These are phyloP conservation scores for Sebastes diploproa DNA, from an alignment of 2,797 vertebrate genomes.

Conservation along the genomic window DNA sequence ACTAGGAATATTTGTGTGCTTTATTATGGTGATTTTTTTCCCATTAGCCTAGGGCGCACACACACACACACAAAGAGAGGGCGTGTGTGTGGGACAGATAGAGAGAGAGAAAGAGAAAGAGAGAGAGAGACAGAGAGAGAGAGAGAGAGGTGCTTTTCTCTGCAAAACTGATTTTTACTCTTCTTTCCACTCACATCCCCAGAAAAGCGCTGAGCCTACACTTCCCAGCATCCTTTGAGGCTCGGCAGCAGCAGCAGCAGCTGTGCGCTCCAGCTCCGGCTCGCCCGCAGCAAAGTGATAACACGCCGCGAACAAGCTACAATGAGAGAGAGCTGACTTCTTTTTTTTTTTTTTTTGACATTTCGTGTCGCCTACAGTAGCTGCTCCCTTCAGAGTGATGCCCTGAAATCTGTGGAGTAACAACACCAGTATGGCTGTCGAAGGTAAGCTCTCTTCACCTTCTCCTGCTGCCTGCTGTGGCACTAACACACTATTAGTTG, in stretches of 20 bases:
- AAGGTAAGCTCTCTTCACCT: conserved; percentile 73
- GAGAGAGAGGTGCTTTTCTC: neutral
- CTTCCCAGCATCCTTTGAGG: conserved; percentile 73
- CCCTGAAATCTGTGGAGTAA: conserved; percentile 58
- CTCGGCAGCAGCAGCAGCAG: conserved; percentile 66
- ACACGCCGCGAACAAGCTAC: conserved; percentile 66
- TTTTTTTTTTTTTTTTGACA: conserved; percentile 23
- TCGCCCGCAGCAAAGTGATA: conserved; percentile 75
- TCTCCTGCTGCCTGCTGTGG: neutral
- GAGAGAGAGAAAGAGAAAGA: too few relatives aligned
- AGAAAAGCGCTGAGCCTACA: conserved; percentile 64
- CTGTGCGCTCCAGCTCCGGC: conserved; percentile 53
- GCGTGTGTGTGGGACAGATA: too few relatives aligned
- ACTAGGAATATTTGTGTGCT: neutral
- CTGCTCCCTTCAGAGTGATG: conserved; percentile 61
- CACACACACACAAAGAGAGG: too few relatives aligned
- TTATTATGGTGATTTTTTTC: neutral
- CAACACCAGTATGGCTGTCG: conserved; percentile 77
- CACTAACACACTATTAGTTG: neutral
- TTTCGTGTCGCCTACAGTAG: conserved; percentile 2
- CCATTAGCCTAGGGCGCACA: neutral
- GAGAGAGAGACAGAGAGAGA: too few relatives aligned
- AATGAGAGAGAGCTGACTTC: conserved; percentile 61
- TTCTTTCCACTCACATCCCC: neutral
- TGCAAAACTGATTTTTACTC: neutral